Conservation (phyloP, 2,797 vertebrate species). For the Cercopithecus mitis region DNA sequence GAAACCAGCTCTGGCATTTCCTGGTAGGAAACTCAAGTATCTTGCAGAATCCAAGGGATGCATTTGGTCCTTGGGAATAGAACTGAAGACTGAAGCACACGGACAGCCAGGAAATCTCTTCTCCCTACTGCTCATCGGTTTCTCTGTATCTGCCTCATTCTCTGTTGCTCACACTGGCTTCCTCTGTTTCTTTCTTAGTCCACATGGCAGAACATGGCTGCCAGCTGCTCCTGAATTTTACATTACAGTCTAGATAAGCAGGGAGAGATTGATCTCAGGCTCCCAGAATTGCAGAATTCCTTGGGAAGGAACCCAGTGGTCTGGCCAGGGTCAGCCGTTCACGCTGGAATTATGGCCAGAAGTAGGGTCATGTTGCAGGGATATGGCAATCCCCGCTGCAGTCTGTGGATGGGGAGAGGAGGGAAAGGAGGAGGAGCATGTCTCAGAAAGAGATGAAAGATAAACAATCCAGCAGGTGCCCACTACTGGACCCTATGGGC, state of each 20-base stretch:
- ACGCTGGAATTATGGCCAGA: background rate
- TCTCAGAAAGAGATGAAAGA: background rate
- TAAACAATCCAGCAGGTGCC: fast-evolving
- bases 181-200: constrained; percentile 32
- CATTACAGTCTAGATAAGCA: background rate
- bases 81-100: background rate
- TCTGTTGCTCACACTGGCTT: background rate
- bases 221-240: background rate
- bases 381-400: too few relatives aligned
- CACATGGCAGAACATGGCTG: background rate
- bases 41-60: background rate
- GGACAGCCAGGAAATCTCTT: background rate
- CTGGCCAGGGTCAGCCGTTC: background rate
- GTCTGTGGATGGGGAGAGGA: background rate
- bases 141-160: background rate
- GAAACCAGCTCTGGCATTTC: background rate
- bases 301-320: background rate
- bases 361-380: background rate
- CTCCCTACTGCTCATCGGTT: background rate
- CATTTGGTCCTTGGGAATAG: background rate
- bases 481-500: background rate
- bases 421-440: background rate
- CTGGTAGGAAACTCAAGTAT: background rate
- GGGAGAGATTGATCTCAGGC: background rate
- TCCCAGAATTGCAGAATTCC: background rate